Evolutionary conservation across 1,140 invertebrate species (phyloP).

Genomic region (Laodelphax striatellus): DNA sequence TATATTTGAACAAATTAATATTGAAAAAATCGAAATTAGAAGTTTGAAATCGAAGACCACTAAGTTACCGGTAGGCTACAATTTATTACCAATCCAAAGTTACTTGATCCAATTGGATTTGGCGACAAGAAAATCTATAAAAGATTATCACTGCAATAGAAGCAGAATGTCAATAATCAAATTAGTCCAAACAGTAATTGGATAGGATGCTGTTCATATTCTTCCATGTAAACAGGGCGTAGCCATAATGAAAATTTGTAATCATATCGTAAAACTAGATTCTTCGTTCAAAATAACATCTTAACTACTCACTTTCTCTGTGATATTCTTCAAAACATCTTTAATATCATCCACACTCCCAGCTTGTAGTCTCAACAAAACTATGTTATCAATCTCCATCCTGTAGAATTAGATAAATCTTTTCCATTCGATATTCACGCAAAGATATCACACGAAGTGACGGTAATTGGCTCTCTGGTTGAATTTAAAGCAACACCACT

Average conservation of each 20-base stretch:
- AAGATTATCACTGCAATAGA: background rate
- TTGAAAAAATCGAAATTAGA: too few species aligned
- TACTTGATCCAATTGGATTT: too few species aligned
- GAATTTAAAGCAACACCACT: too few species aligned
- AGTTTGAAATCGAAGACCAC: background rate
- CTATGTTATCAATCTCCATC: constrained; percentile 9
- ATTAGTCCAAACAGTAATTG: background rate
- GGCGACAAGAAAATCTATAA: too few species aligned
- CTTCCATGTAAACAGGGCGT: background rate
- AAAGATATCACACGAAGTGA: too few species aligned
- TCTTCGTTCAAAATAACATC: background rate
- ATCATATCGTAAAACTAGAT: background rate
- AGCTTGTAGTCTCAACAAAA: constrained; percentile 1
- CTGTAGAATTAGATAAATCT: too few species aligned
- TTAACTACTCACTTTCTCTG: constrained; percentile 1
- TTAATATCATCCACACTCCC: constrained; percentile 10
- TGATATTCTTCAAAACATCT: constrained; percentile 10
- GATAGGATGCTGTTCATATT: background rate
- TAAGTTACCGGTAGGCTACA: too few species aligned
- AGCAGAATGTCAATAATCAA: background rate
- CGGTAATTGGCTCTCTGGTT: too few species aligned
- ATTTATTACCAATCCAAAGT: too few species aligned
- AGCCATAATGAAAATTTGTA: background rate
- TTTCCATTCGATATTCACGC: too few species aligned
- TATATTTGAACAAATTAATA: too few species aligned